Conservation (phyloP, 2,113 vertebrate species). For the Oceanodroma tethys region DNA sequence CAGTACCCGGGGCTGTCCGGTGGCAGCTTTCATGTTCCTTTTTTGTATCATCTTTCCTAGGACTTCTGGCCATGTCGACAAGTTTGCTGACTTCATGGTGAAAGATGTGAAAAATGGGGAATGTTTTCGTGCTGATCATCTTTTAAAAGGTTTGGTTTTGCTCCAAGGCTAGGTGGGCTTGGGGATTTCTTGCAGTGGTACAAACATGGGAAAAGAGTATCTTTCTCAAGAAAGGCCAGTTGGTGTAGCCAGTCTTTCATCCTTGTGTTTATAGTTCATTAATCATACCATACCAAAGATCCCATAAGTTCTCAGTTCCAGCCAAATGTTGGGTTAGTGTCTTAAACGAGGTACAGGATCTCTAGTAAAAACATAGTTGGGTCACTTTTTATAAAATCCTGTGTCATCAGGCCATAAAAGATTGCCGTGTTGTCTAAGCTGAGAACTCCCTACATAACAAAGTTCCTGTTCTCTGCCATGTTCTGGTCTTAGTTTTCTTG, state of each 20-base stretch:
- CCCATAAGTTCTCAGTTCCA: not conserved
- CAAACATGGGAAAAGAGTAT: not conserved
- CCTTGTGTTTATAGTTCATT: not conserved
- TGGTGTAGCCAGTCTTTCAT: not conserved
- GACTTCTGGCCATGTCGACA: slow-evolving; percentile 97
- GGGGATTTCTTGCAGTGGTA: not conserved
- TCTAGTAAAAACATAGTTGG: not conserved
- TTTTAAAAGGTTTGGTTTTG: slow-evolving; percentile 85
- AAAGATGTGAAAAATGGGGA: slow-evolving; percentile 96
- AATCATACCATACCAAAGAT: not conserved
- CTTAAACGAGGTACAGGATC: not conserved
- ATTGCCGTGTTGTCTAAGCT: not conserved
- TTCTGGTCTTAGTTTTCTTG: not conserved
- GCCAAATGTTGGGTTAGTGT: not conserved
- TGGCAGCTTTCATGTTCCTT: not conserved
- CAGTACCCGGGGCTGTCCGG: not conserved
- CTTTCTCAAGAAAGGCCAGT: not conserved
- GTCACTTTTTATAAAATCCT: not conserved
- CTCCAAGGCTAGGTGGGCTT: not conserved
- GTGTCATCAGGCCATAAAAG: not conserved
- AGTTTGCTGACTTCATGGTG: slow-evolving; percentile 99
- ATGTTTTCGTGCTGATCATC: slow-evolving; percentile 95
- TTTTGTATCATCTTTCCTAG: slow-evolving; percentile 60
- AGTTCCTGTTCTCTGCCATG: not conserved
- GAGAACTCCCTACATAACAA: not conserved